Base-by-base conservation (phyloP, 2,113 vertebrate genomes). In the Mormyrus iriodes region DNA sequence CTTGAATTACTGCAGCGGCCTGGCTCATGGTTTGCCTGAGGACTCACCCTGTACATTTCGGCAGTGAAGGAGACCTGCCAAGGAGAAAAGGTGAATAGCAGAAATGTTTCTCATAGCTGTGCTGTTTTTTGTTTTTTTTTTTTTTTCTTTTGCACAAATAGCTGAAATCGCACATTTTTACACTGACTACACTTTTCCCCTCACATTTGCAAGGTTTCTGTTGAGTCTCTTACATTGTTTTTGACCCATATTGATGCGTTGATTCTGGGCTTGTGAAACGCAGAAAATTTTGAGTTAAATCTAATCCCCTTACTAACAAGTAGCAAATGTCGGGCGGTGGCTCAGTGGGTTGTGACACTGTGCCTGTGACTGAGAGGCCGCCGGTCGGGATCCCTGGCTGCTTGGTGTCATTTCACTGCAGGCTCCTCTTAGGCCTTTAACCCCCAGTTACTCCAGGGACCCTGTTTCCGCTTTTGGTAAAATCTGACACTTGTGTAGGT, bases 1-100 rank as follows among this genome's bases (percentile, higher is more conserved):
- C 21, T 98, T 99, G 91, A 95, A 92, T 42, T 58, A 94, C 31
- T 96, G 91, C 95, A 6, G 13, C 13, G 0, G 15, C 31, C 82
- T 31, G 8, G 15, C 82, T 84, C 35, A 48, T 7, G 12, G 35
- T 79, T 13, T 10, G 35, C 35, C 3, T 42, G 15, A 8, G 10
- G 19, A 42, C 61, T 69, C 61, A 15, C 19, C 24, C 7, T 83
- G 21, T 42, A 1, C 7, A 7, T 83, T 44, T 21, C 21, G 79
- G 85, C 1, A 2, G 51, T 42, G 48, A 35, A 86, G 85, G 85
- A 86, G 44, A 31, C 51, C n/a, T 8, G 48, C n/a, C 0, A 12
- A 52, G 84, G 48, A 52, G 84, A 52, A 2, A 7, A 31, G 46
- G 15, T 85, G 61, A 69, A 31, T n/a, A n/a, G 61, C 27, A 69